A percentile compares a stretch with the other conserved stretches of the same genome.
Evolutionary conservation across 2,888 invertebrate species (phyloP).

Genomic region (Dicyrtomina minuta): DNA sequence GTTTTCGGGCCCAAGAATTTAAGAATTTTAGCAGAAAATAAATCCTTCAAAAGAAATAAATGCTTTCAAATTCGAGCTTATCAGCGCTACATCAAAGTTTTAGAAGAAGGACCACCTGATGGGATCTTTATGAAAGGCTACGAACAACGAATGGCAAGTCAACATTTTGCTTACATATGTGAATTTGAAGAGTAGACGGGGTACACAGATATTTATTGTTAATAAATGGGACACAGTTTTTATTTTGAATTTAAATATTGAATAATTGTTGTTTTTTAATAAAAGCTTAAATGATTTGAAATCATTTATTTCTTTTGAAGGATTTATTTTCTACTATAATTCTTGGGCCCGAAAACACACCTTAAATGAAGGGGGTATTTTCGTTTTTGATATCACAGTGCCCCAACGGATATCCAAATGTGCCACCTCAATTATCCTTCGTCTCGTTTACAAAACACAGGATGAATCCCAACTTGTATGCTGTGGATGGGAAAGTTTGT

Average conservation of each 20-base stretch:
- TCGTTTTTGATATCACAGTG: conserved; percentile 91
- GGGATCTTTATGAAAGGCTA: conserved; percentile 81
- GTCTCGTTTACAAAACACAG: conserved; percentile 87
- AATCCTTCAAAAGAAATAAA: no score
- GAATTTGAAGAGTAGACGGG: no score
- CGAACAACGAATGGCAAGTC: conserved; percentile 76
- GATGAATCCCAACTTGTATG: conserved; percentile 93
- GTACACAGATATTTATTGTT: no score
- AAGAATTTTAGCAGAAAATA: conserved; percentile 91
- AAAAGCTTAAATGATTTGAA: no score
- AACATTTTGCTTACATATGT: no score
- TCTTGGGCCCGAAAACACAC: conserved; percentile 85
- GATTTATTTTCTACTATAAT: conserved; percentile 91
- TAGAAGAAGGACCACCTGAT: no score
- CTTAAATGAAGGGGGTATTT: conserved; percentile 93
- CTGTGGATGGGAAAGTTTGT: conserved; percentile 82
- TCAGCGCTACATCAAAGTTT: no score
- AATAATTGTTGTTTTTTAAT: no score
- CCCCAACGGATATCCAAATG: conserved; percentile 84
- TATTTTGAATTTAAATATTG: background rate
- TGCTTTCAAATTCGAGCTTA: no score
- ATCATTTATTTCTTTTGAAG: no score
- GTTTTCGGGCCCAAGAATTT: conserved; percentile 79
- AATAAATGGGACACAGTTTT: no score
- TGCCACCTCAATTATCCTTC: conserved; percentile 88